Base-by-base conservation (phyloP, 2,797 vertebrate species). In the Pseudomugil tenellus region DNA sequence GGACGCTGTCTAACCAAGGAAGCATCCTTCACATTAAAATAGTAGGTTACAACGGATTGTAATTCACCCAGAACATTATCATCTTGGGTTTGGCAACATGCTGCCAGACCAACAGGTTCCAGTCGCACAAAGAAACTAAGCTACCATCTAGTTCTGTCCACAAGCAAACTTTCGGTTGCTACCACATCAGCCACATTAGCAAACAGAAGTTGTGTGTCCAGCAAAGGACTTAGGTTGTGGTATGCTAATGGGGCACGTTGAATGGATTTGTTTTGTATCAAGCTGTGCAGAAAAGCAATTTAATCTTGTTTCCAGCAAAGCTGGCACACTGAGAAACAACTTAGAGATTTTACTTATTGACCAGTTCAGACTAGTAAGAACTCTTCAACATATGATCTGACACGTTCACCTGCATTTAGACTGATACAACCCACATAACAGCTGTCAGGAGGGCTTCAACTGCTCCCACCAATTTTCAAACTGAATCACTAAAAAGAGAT, bases 221-320 rank as follows among this genome's bases (percentile, higher is more conserved):
- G 78, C 70, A 76, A 81, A 85, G 64, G 68, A 67, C 63, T 79
- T 77, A 69, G 79, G 68, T 82, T 69, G 48, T 58, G 78, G 71
- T 81, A 64, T 81, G 77, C 69, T 72, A 57, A 66, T 71, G 76
- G 75, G 83, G 86, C 86, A 80, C 39, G 19, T 78, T 83, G 73
- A 79, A 81, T 80, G 85, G 69, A 83, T 87, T 90, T 73, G 79
- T 81, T 69, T 78, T 73, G 84, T 91, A 84, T 85, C 86, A 84
- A 51, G 21, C 78, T 89, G 86, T 83, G 74, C 62, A 87, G 72
- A 80, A 84, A 88, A 84, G 77, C 84, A 66, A 88, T 91, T 89
- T 84, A 80, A 79, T 79, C 61, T 67, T 72, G 79, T 88, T 87
- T 89, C 81, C 71, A 75, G 63, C 53, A 57, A 79, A 61, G 67